Conservation (phyloP, 2,113 vertebrate genomes). For the Grus americana region DNA sequence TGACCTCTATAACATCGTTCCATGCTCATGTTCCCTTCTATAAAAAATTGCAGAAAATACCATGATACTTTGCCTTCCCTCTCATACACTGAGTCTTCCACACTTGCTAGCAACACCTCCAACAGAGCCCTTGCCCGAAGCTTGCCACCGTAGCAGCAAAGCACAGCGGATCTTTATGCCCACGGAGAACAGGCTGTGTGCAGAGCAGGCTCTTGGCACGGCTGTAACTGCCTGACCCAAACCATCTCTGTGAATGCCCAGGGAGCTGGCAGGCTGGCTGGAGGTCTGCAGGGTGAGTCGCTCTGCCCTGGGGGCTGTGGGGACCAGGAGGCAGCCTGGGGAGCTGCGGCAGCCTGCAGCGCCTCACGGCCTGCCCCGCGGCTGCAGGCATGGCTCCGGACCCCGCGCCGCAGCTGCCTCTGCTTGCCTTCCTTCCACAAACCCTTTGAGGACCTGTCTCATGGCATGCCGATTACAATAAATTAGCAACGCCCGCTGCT, state of each 20-base stretch:
- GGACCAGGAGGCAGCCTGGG: neutral
- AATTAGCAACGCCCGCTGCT: neutral
- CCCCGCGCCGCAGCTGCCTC: rapidly evolving
- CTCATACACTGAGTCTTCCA: neutral
- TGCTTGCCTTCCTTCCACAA: neutral
- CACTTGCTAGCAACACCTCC: rapidly evolving
- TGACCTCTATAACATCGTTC: rapidly evolving
- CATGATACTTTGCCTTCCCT: rapidly evolving
- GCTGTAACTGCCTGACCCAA: neutral
- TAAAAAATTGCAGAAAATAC: neutral
- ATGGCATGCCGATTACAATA: neutral
- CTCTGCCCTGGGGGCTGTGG: neutral
- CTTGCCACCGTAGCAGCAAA: neutral
- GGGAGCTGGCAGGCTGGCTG: neutral
- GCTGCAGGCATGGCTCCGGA: neutral
- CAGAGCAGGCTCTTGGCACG: neutral
- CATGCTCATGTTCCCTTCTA: neutral
- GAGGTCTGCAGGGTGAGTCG: no score
- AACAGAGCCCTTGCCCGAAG: neutral
- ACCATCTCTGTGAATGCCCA: neutral
- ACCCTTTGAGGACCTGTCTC: neutral
- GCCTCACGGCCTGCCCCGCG: neutral
- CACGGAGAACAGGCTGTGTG: neutral
- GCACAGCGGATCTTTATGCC: neutral
- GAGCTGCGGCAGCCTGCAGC: neutral